These are phyloP conservation scores for Xenentodon cancila DNA, from an alignment of 2,797 vertebrate genomes.

Conservation along the genomic window DNA sequence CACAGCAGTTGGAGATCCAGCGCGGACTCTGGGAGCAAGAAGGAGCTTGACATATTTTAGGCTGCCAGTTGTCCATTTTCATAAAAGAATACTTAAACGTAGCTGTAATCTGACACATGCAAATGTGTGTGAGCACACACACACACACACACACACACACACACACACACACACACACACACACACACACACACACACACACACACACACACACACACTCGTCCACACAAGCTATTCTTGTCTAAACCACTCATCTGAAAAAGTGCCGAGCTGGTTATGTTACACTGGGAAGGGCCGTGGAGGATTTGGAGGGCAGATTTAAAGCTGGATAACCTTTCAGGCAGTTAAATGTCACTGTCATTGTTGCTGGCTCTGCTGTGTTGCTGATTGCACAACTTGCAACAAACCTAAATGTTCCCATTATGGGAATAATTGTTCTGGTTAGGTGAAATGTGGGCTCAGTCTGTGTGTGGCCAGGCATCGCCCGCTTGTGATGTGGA, in stretches of 20 bases:
- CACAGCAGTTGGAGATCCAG: too few relatives aligned
- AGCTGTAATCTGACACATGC: conserved; percentile 17
- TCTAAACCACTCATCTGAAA: conserved; percentile 58
- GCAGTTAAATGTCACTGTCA: conserved; percentile 64
- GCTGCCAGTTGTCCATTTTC: conserved; percentile 22
- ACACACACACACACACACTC: conserved; percentile 19
- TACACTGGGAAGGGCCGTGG: conserved; percentile 48
- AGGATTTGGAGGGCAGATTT: conserved; percentile 58
- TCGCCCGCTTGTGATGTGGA: conserved; percentile 41
- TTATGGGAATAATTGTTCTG: conserved; percentile 68
- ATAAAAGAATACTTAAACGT: conserved; percentile 43
- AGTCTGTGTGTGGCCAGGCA: conserved; percentile 71
- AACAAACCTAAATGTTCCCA: conserved; percentile 54
- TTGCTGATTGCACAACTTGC: conserved; percentile 52
- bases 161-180: conserved; percentile 23
- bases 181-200: conserved; percentile 13
- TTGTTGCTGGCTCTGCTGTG: conserved; percentile 49
- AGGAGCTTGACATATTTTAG: conserved; percentile 38
- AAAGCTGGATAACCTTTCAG: conserved; percentile 51
- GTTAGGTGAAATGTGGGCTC: conserved; percentile 47
- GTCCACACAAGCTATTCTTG: conserved; percentile 63
- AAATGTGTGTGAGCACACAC: conserved; percentile 18
- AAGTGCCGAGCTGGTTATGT: conserved; percentile 62
- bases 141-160: background rate
- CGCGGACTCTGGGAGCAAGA: conserved; percentile 16